These are phyloP conservation scores for Epinotia demarniana DNA, from an alignment of 2,888 invertebrate species.

Conservation along the genomic window DNA sequence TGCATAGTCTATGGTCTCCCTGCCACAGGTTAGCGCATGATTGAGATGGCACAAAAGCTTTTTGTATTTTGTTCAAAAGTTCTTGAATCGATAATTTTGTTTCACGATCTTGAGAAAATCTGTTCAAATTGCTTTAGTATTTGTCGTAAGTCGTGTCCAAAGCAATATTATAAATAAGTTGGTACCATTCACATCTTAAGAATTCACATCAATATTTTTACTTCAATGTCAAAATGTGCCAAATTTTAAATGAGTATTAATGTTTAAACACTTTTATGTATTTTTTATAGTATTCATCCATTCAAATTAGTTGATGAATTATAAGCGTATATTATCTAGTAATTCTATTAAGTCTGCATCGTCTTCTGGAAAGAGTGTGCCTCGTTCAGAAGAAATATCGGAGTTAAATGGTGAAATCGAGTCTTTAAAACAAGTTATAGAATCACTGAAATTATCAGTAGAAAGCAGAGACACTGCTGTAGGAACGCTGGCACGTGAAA, in stretches of 20 bases:
- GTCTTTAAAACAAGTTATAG: slow-evolving; percentile 71
- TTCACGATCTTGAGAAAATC: background rate
- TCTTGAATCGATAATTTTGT: background rate
- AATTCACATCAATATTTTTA: slow-evolving; percentile 1
- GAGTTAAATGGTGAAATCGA: slow-evolving; percentile 69
- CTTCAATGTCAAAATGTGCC: background rate
- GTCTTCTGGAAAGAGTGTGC: slow-evolving; percentile 53
- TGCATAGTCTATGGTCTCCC: slow-evolving; percentile 23
- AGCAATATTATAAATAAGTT: background rate
- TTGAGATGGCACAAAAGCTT: too few relatives aligned
- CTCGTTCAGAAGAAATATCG: slow-evolving; percentile 22
- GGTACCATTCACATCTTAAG: background rate
- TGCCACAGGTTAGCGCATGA: slow-evolving; percentile 16
- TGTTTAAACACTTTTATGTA: background rate
- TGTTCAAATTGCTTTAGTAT: background rate
- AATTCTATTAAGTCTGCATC: slow-evolving; percentile 57
- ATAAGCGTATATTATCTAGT: slow-evolving; percentile 59
- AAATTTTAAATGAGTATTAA: slow-evolving; percentile 1
- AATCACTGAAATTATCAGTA: slow-evolving; percentile 71
- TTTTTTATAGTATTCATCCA: slow-evolving; percentile 7
- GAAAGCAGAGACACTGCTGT: slow-evolving; percentile 77
- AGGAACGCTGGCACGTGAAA: slow-evolving; percentile 77
- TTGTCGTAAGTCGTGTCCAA: background rate
- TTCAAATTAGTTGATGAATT: slow-evolving; percentile 57
- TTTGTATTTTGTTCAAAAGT: too few relatives aligned